Base-by-base conservation (phyloP, 2,797 vertebrate genomes). In the Sebastes alutus region DNA sequence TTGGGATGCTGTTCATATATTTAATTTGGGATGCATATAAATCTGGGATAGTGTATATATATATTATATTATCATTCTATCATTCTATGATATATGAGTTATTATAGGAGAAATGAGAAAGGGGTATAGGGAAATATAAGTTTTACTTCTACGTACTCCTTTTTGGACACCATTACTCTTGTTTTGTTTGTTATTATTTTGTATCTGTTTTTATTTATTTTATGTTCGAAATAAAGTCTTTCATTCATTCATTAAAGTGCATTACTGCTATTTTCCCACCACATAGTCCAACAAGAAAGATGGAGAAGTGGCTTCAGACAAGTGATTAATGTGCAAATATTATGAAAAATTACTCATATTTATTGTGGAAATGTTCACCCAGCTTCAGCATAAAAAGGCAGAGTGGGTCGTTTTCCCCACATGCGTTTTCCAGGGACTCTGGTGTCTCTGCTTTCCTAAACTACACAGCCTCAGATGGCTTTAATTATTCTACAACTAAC, bases 371-470 rank as follows among this genome's bases (percentile, higher is more conserved):
- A 78, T 52, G 35, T 80, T 20, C 22, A 10, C 27, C 8, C 49
- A 66, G 59, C 63, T 65, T 62, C 2, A 18, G 12, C 30, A 14
- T 23, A 4, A 49, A 70, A 72, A 75, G 20, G 4, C 18, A 58
- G 65, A 69, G 63, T 11, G 7, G 58, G 60, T 49, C 72, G 46
- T 2, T 20, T 20, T 62, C 12, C 29, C 46, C 29, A 42, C 27
- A 58, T 52, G 61, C 62, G 46, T 60, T 38, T 38, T 38, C 27
- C 60, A 62, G 20, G 29, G 55, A 58, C 78, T 72, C 63, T 67
- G 65, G 62, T 42, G 61, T 69, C 69, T 78, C 76, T 83, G 68
- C 76, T 62, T 35, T 33, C 32, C 32, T 33, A 33, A 33, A 33
- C 32, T 33, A 33, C 32, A 33, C 32, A 33, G 32, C 32, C 30